Conservation (phyloP, 1,140 invertebrate species). For the Drosophila cardini region DNA sequence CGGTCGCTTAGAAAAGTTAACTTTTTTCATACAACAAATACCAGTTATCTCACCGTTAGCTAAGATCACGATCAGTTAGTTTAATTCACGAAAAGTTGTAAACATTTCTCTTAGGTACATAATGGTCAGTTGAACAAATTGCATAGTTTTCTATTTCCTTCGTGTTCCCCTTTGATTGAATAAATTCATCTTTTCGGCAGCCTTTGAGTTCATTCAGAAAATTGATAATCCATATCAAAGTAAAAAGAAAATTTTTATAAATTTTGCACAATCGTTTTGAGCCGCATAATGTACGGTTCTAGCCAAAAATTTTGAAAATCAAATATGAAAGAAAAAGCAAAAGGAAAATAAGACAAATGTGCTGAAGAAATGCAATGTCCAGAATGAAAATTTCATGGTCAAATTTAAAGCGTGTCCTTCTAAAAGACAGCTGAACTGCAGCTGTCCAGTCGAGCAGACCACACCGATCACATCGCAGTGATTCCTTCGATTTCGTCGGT, state of each 20-base stretch:
- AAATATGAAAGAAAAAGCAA: conserved; percentile 8
- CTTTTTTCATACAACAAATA: too few relatives aligned
- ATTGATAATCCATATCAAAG: conserved; percentile 26
- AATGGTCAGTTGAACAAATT: neutral
- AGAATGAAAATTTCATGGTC: conserved; percentile 73
- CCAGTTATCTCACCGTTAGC: too few relatives aligned
- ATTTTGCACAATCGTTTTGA: conserved; percentile 32
- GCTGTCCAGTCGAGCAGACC: conserved; percentile 14
- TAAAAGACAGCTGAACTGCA: conserved; percentile 55
- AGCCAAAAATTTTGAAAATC: neutral
- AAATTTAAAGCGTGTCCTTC: conserved; percentile 69
- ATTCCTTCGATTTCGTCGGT: too few relatives aligned
- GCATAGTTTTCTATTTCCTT: neutral
- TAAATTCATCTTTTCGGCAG: neutral
- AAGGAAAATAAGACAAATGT: conserved; percentile 39
- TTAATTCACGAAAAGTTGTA: neutral
- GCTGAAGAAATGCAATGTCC: conserved; percentile 46
- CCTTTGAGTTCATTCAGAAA: conserved; percentile 13
- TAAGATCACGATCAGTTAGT: neutral
- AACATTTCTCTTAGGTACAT: neutral
- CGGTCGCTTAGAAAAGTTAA: too few relatives aligned
- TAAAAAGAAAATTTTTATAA: conserved; percentile 22
- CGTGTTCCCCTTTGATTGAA: too few relatives aligned
- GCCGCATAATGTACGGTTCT: conserved; percentile 22
- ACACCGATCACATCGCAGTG: too few relatives aligned